A percentile compares a stretch with the other conserved stretches of the same genome.
Evolutionary conservation across 1,140 invertebrate genomes (phyloP).

Genomic region (Diachasmimorpha longicaudata): DNA sequence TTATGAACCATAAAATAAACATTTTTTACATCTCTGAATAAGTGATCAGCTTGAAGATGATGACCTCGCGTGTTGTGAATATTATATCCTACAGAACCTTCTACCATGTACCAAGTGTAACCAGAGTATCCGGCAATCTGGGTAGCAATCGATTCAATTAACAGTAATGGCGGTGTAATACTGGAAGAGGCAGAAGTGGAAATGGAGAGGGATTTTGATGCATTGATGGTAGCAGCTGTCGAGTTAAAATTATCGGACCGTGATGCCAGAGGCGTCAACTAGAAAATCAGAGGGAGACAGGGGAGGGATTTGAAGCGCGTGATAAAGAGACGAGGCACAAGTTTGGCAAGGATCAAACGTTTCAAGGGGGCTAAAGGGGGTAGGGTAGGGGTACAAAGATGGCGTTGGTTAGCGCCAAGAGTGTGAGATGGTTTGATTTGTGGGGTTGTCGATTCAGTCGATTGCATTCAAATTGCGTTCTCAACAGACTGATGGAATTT

Average conservation of each 20-base stretch:
- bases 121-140: slow-evolving; percentile 27
- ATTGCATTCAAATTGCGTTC: slow-evolving; percentile 59
- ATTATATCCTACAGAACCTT: background rate
- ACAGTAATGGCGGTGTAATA: slow-evolving; percentile 47
- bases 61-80: background rate
- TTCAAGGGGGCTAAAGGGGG: background rate
- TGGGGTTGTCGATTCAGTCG: slow-evolving; percentile 58
- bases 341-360: background rate
- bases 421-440: slow-evolving; percentile 55
- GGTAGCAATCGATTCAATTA: slow-evolving; percentile 52
- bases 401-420: slow-evolving; percentile 23
- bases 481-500: slow-evolving; percentile 27
- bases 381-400: slow-evolving; percentile 2
- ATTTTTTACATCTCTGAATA: background rate
- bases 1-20: background rate
- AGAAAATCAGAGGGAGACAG: slow-evolving; percentile 35
- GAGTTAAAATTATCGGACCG: slow-evolving; percentile 33
- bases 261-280: slow-evolving; percentile 39
- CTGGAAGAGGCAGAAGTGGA: slow-evolving; percentile 25
- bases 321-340: slow-evolving; percentile 1
- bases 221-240: slow-evolving; percentile 46
- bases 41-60: background rate
- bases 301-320: background rate
- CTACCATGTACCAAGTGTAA: slow-evolving; percentile 12
- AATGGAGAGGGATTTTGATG: slow-evolving; percentile 31